These are phyloP conservation scores for Tragelaphus eurycerus DNA, from an alignment of 2,797 vertebrate species.

Conservation along the genomic window DNA sequence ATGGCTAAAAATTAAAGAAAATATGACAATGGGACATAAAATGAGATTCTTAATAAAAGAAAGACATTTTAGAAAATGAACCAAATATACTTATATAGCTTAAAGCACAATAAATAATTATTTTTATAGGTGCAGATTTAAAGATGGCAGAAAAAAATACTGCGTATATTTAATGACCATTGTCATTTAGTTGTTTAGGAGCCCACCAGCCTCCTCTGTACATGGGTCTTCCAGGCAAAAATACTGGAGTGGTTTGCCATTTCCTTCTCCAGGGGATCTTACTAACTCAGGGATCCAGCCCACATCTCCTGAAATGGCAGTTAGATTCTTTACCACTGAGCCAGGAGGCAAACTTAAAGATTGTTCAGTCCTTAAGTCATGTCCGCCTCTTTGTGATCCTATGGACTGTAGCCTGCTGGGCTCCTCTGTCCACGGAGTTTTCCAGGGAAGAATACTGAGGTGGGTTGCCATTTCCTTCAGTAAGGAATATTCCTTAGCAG, in stretches of 20 bases:
- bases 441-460: not conserved
- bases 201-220: not conserved
- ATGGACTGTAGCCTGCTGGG: not conserved
- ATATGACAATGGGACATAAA: not conserved
- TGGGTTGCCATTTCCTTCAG: not conserved
- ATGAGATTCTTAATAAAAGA: not conserved
- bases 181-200: not conserved
- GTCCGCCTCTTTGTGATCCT: not conserved
- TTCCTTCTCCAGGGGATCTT: not conserved
- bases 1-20: not conserved
- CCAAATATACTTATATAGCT: not conserved
- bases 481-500: not conserved
- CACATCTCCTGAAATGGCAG: not conserved
- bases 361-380: rapidly evolving
- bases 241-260: not conserved
- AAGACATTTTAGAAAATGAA: not conserved
- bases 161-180: not conserved
- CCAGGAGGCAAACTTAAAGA: not conserved
- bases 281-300: not conserved
- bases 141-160: not conserved
- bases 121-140: not conserved
- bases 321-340: not conserved
- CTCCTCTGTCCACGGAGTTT: not conserved
- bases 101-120: not conserved
- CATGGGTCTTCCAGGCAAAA: not conserved